Percentiles rank a stretch among this genome's conserved stretches.
phyloP scores from a whole-genome alignment of 2,888 invertebrate genomes.

The Litoditis marina region DNA sequence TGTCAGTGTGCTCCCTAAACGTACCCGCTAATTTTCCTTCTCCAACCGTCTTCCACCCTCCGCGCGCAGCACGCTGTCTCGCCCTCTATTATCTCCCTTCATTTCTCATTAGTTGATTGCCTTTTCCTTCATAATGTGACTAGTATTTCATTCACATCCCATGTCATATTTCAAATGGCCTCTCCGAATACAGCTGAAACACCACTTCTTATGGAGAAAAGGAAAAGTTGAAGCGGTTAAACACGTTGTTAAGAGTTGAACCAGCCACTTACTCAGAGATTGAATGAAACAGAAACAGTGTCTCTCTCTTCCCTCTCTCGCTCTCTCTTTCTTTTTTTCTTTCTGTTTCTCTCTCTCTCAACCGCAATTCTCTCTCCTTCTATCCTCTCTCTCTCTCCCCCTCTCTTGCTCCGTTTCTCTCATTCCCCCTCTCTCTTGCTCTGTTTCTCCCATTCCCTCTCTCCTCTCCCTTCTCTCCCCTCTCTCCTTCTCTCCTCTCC shows the following conservation, averaged over 20 bases:
- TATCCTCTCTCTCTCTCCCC: background rate
- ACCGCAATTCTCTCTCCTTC: background rate
- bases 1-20: too few relatives aligned
- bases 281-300: background rate
- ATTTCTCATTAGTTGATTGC: too few relatives aligned
- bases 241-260: background rate
- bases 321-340: conserved; percentile 1
- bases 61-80: too few relatives aligned
- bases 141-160: too few relatives aligned
- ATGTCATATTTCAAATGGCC: too few relatives aligned
- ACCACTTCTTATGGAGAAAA: background rate
- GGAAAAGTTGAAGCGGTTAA: background rate
- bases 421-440: background rate
- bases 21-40: too few relatives aligned
- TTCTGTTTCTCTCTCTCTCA: conserved; percentile 6
- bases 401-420: conserved; percentile 7
- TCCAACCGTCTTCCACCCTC: too few relatives aligned
- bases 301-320: background rate
- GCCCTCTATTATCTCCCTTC: too few relatives aligned
- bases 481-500: background rate
- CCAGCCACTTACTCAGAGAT: background rate
- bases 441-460: background rate
- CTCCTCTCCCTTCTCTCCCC: background rate
- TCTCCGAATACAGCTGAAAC: too few relatives aligned
- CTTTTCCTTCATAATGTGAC: too few relatives aligned